A percentile compares a stretch with the other conserved stretches of the same genome.
These are phyloP conservation scores for Blera fallax DNA, from an alignment of 2,888 invertebrate genomes.

Conservation along the genomic window DNA sequence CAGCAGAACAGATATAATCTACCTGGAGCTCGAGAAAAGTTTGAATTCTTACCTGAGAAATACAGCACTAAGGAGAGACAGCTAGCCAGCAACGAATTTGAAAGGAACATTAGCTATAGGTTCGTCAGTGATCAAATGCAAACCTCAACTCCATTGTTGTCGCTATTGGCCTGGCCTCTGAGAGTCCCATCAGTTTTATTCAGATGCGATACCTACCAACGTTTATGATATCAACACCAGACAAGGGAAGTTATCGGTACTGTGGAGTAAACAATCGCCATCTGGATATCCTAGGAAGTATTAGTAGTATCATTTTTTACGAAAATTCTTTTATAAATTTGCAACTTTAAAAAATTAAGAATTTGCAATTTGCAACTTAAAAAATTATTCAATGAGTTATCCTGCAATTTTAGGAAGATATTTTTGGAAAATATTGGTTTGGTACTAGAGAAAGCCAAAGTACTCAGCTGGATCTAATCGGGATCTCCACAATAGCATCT, in stretches of 20 bases:
- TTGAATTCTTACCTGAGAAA: background rate
- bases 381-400: constrained; percentile 47
- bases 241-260: constrained; percentile 7
- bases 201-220: constrained; percentile 24
- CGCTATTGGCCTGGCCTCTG: constrained; percentile 42
- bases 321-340: constrained; percentile 28
- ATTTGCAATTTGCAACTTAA: constrained; percentile 21
- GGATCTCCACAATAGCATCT: background rate
- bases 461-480: background rate
- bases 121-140: background rate
- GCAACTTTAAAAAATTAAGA: constrained; percentile 28
- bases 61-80: background rate
- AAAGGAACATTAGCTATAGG: background rate
- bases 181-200: constrained; percentile 52
- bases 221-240: constrained; percentile 4
- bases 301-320: constrained; percentile 15
- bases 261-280: constrained; percentile 56
- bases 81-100: constrained; percentile 3
- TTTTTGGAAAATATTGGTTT: constrained; percentile 34
- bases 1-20: background rate
- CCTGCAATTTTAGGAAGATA: constrained; percentile 36
- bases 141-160: background rate
- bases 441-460: background rate
- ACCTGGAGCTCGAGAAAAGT: background rate
- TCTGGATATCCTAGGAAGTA: constrained; percentile 24